Evolutionary conservation across 2,888 invertebrate species (phyloP), one percentile per base, ranked within the genome.

Genomic region (Pterostichus madidus): DNA sequence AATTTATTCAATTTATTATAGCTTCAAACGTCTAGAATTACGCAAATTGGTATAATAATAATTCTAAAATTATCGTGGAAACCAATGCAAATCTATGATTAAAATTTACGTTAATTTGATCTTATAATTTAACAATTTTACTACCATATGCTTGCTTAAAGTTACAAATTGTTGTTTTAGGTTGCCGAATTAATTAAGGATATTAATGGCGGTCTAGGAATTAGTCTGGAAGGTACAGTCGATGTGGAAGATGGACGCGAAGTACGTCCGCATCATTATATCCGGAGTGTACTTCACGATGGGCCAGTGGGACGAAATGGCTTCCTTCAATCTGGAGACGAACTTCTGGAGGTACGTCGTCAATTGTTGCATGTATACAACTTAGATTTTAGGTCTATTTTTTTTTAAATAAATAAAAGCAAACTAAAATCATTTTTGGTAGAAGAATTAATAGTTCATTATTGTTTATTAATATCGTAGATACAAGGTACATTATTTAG

Each of bases 161-260:
- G 24, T 24, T 2, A 24, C 24, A 24, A 49, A 8, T 49, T 49
- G 13, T 77, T 75, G 83, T 88, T 88, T 3, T 88, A 97, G 96
- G 95, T 97, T 78, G 96, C 97, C 8, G 95, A 96, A 87, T 91
- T 97, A 90, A 94, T 94, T 86, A 97, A 97, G 89, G 96, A 95
- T 85, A 93, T 93, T 64, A 95, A 95, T 87, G 95, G 95, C 73
- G 98, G 98, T 1, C 91, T 98, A 39, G 98, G 98, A 0, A 97
- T 98, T 85, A 97, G 97, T 59, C 90, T 98, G 79, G 97, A 98
- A 89, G 98, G 98, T 10, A 98, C 98, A 0, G 98, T 97, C 5
- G 96, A 98, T 84, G 97, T 98, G 17, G 96, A 95, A 84, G 96
- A 96, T 85, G 97, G 97, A 0, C 94, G 95, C 86, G 96, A 96